A percentile compares a stretch with the other conserved stretches of the same genome.
Conservation (phyloP, 2,113 vertebrate genomes). For the Eurystomus gularis region DNA sequence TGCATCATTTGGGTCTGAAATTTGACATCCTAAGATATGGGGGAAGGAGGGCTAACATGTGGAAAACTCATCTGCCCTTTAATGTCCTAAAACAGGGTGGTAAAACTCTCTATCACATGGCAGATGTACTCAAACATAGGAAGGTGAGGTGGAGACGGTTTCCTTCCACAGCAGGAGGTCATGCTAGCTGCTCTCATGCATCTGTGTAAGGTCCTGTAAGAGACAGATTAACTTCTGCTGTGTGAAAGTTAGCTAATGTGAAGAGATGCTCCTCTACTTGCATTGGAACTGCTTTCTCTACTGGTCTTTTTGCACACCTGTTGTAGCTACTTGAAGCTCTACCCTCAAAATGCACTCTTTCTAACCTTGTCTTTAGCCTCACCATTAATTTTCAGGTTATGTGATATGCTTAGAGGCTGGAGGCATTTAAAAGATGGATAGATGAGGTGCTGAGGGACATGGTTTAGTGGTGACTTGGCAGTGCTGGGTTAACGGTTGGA, state of each 20-base stretch:
- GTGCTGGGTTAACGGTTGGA: background rate
- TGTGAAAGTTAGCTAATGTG: background rate
- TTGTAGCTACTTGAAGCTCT: background rate
- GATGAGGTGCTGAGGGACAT: background rate
- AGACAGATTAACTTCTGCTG: background rate
- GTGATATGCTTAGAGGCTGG: background rate
- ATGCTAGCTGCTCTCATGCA: background rate
- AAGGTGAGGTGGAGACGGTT: background rate
- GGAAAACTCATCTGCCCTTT: background rate
- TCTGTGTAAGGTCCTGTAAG: background rate
- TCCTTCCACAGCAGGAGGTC: background rate
- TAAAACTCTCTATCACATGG: background rate
- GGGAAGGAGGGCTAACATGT: background rate
- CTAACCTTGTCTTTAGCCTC: background rate
- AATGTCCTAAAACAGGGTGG: background rate
- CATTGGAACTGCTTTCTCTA: background rate
- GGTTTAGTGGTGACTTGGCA: background rate
- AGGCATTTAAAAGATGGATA: background rate
- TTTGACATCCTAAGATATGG: background rate
- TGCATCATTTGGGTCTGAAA: background rate
- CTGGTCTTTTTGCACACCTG: background rate
- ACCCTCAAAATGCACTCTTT: background rate
- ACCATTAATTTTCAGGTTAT: background rate
- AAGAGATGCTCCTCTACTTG: background rate
- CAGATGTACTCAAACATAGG: background rate